Base-by-base conservation (phyloP, 2,888 invertebrate genomes). In the Heliconius erato region DNA sequence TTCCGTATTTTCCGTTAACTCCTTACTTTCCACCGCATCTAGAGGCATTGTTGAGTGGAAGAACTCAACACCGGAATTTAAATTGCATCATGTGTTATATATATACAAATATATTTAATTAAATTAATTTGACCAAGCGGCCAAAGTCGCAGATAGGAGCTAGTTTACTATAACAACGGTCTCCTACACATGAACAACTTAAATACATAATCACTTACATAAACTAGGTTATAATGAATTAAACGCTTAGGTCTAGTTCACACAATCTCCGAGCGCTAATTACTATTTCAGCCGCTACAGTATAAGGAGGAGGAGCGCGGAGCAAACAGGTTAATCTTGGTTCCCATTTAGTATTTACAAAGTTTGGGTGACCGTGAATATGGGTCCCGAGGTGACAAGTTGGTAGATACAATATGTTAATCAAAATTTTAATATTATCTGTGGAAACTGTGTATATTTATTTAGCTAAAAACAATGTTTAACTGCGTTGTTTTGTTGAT, bases 321-420 rank as follows among this genome's bases (percentile, higher is more conserved):
- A 59, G 86, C 78, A 80, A 85, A 82, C 82, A 83, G 81, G 85
- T 83, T 86, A 84, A 86, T 86, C 84, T 86, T 80, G 79, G 83
- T 85, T 86, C 86, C 86, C 84, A 87, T 86, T 86, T 85, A 83
- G 84, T 87, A 87, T 86, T 87, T 88, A 89, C 89, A 89, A 89
- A 90, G 89, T 90, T 89, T 76, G 63, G 89, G 90, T 89, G 89
- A 87, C 86, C 84, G 88, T 86, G 89, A 91, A 88, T 89, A 92
- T 89, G 88, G 87, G 59, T 59, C 59, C 59, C 59, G 59, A 23
- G 59, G 59, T 23, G 59, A 59, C 23, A 59, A 23, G 23, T 9
- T 59, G 59, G 7, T 19, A 9, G 9, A 59, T 23, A 59, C 9
- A 59, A 59, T 23, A 23, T 59, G 9, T 59, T 9, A 3, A 59